Base-by-base conservation (phyloP, 2,797 vertebrate genomes). In the Oreochromis mossambicus region DNA sequence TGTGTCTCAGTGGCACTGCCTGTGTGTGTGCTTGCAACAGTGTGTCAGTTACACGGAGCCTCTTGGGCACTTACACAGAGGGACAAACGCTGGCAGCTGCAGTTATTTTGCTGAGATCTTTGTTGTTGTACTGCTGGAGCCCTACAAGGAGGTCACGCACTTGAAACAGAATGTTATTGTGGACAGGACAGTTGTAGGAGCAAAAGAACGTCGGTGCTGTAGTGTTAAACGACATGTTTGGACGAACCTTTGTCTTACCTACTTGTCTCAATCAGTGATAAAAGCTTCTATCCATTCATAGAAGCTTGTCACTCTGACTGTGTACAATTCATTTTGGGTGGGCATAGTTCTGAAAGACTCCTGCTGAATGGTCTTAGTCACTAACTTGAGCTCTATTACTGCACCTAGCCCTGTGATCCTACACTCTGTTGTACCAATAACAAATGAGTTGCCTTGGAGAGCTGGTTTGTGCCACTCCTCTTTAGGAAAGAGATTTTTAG, bases 41-140 rank as follows among this genome's bases (percentile, higher is more conserved):
- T 48, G 15, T 48, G 14, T 46, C 24, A 46, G 61, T 87, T 41
- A 82, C 38, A 82, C 24, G 52, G 48, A 83, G 79, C 36, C 85
- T 89, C 83, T 51, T 8, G 76, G 88, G 87, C 86, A 80, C 88
- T 89, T 90, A 80, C 84, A 88, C 86, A 76, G 63, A 66, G 77
- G 91, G 93, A 94, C 81, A 73, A 91, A 83, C 6, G 84, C 90
- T 77, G 90, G 93, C 95, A 96, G 95, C 96, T 96, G 96, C 79
- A 86, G 94, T 94, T 96, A 96, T 96, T 96, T 95, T 93, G 79
- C 89, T 94, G 89, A 83, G 76, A 61, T 92, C 84, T 94, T 94
- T 94, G 89, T 94, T 93, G 88, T 91, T 89, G 66, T 79, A 77
- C 55, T 83, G 85, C 89, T 77, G 80, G 77, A 70, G 84, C 86